Base-by-base conservation (phyloP, 2,888 invertebrate species). In the Euplexia lucipara region DNA sequence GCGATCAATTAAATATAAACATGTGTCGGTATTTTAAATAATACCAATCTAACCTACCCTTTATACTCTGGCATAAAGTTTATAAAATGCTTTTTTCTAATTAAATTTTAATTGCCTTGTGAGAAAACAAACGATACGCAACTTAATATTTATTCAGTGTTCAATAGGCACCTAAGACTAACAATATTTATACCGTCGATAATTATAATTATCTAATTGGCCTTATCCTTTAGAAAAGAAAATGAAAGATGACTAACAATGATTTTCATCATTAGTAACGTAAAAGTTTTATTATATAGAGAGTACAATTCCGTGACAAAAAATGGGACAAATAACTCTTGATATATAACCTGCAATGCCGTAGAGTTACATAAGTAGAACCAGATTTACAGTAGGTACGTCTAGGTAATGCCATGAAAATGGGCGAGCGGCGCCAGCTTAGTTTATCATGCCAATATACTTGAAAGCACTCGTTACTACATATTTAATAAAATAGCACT, bases 281-380 rank as follows among this genome's bases (percentile, higher is more conserved):
- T 2, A 18, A 12, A 2, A 6, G n/a, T 14, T 2, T 9, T 16
- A 26, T 1, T 7, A 37, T 14, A 16, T 8, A 20, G 20, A 34
- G 0, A 6, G 32, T n/a, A 18, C 5, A 8, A 18, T 32, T 9
- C 20, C 14, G 14, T 18, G 20, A 0, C n/a, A 20, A 51, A 41
- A 44, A 45, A 3, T 26, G 16, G 3, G n/a, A 42, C 57, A 48
- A 51, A 63, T 65, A 61, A 52, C 53, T 58, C 22, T n/a, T 54
- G 39, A 35, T 60, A 63, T 74, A 74, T 83, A 88, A 75, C 85
- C 93, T 92, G 93, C 94, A 93, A 87, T 93, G 93, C 88, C 88
- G 92, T 87, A 90, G 80, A 85, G 85, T 93, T 93, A 93, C 86
- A 90, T 93, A 93, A 93, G 87, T 82, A 73, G 75, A 74, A 69